phyloP scores from a whole-genome alignment of 2,888 invertebrate species.

The Mactromeris polynyma region DNA sequence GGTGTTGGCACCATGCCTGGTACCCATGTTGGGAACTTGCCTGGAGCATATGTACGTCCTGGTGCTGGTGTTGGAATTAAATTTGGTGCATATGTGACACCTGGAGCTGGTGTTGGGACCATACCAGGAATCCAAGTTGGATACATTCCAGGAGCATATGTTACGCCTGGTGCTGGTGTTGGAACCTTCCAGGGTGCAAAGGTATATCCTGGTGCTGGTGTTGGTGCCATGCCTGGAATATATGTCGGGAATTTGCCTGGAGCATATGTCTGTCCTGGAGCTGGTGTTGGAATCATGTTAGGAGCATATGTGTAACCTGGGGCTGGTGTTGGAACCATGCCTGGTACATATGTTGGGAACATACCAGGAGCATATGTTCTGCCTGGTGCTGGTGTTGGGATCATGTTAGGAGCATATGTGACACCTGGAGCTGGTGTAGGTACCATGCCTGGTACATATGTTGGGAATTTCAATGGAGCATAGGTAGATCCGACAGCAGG shows the following conservation, averaged over 20 bases:
- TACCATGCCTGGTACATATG: constrained; percentile 64
- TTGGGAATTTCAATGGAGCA: constrained; percentile 66
- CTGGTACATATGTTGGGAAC: constrained; percentile 67
- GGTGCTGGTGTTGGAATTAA: constrained; percentile 63
- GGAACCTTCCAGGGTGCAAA: constrained; percentile 59
- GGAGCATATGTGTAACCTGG: constrained; percentile 71
- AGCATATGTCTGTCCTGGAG: constrained; percentile 68
- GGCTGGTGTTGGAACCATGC: constrained; percentile 71
- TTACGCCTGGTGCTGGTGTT: constrained; percentile 69
- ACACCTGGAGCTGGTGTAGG: constrained; percentile 71
- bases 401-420: constrained; percentile 67
- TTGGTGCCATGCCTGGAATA: constrained; percentile 67
- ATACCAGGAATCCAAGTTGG: constrained; percentile 69
- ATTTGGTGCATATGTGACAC: constrained; percentile 67
- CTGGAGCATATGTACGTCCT: constrained; percentile 58
- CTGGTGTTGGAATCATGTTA: constrained; percentile 69
- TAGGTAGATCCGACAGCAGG: constrained; percentile 69
- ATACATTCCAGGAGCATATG: constrained; percentile 61
- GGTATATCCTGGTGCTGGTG: constrained; percentile 67
- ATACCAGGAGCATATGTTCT: constrained; percentile 60
- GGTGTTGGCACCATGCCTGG: constrained; percentile 65
- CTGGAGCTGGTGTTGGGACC: constrained; percentile 67
- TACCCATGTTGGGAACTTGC: constrained; percentile 58
- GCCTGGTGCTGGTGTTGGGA: constrained; percentile 69
- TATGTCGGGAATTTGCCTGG: constrained; percentile 65